These are phyloP conservation scores for Volucella bombylans DNA, from an alignment of 2,888 invertebrate genomes.

Conservation along the genomic window DNA sequence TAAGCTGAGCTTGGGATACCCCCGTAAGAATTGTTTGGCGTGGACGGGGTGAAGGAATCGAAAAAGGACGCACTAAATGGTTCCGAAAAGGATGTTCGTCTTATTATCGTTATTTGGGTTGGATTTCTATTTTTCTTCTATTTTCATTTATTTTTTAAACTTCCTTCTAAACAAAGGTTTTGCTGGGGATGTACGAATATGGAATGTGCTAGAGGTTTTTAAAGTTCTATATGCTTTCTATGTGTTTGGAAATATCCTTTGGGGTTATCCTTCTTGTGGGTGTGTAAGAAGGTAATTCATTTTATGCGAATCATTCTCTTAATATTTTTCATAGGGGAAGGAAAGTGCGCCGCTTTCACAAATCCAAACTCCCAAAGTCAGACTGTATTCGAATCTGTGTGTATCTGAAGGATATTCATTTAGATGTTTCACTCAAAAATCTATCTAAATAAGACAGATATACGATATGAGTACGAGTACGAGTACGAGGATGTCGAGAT, in stretches of 20 bases:
- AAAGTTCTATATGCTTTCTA: slow-evolving; percentile 48
- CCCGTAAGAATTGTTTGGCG: no score
- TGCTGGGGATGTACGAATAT: no score
- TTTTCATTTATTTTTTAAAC: neutral
- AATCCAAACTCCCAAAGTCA: neutral
- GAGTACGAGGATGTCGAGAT: slow-evolving; percentile 11
- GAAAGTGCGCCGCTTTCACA: slow-evolving; percentile 23
- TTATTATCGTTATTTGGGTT: slow-evolving; percentile 63
- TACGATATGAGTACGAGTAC: neutral
- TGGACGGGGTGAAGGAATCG: slow-evolving; percentile 1
- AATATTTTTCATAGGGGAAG: slow-evolving; percentile 49
- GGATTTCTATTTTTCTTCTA: slow-evolving; percentile 24
- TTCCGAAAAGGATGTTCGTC: slow-evolving; percentile 66
- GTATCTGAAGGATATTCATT: slow-evolving; percentile 58
- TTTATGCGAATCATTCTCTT: slow-evolving; percentile 70
- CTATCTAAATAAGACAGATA: neutral
- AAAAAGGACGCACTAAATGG: slow-evolving; percentile 65
- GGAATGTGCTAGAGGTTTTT: no score
- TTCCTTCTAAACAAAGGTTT: slow-evolving; percentile 38
- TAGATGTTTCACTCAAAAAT: slow-evolving; percentile 49
- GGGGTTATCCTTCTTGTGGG: neutral
- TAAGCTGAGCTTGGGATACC: neutral
- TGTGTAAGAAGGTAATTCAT: slow-evolving; percentile 53
- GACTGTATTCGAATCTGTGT: neutral
- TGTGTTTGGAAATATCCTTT: slow-evolving; percentile 4